Evolutionary conservation across 1,140 invertebrate species (phyloP), one percentile per base, ranked within the genome.

Genomic region (Elysia chlorotica): DNA sequence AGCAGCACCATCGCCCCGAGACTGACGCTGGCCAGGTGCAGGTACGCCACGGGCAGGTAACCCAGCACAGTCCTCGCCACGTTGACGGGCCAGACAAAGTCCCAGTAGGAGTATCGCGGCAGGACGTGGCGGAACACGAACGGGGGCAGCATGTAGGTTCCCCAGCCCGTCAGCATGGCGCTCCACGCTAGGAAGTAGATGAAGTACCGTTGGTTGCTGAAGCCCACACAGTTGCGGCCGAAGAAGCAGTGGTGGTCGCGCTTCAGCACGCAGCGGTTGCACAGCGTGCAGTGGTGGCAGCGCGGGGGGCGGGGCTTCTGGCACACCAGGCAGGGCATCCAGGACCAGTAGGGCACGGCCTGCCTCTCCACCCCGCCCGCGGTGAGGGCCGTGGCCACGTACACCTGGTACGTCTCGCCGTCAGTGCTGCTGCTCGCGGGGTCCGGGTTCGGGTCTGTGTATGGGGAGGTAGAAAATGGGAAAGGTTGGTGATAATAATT

Each of bases 171-270:
- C 1, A 59, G 62, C 2, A 78, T 17, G 4, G 61, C 41, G 14
- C 69, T 74, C 78, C 79, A 93, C 17, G 95, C 83, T 23, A 95
- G 86, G 82, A 96, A 95, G 79, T 92, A 91, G 5, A 95, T 87
- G 82, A 97, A 98, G 85, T 94, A 97, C 81, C 96, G 90, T 79
- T 94, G 92, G 87, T 98, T 98, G 59, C 90, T 90, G 82, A 96
- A 93, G 1, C 96, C 96, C 23, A 98, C 89, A 86, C 96, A 98
- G 80, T 92, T 93, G n/a, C 92, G 92, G 28, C 93, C 92, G 85
- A 98, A 98, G 57, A 93, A 92, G 84, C 96, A 98, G 83, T 99
- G 96, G 87, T 98, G 96, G 84, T 98, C 96, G 77, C 96, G 89
- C 85, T 83, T 83, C n/a, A 85, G 73, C 19, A 84, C 75, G 71